Evolutionary conservation across 2,888 invertebrate genomes (phyloP).

Genomic region (Euclidia mi): DNA sequence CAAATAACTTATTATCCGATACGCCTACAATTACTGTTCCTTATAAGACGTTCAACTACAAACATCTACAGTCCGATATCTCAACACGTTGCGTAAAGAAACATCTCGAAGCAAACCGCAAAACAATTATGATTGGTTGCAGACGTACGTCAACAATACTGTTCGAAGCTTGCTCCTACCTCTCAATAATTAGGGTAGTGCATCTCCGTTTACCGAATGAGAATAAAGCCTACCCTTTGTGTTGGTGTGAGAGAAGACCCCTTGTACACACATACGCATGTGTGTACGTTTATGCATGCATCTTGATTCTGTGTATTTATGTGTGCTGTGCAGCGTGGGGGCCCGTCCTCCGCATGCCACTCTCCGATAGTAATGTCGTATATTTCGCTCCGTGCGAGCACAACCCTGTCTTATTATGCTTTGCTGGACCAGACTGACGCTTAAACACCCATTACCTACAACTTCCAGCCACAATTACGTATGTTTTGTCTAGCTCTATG

Average conservation of each 20-base stretch:
- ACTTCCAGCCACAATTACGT: constrained; percentile 8
- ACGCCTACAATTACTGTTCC: too few species aligned
- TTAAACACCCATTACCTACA: constrained; percentile 19
- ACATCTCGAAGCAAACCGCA: constrained; percentile 35
- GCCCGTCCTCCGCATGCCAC: constrained; percentile 76
- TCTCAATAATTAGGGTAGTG: constrained; percentile 91
- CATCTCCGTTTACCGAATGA: constrained; percentile 90
- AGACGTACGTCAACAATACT: constrained; percentile 69
- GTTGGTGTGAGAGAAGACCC: constrained; percentile 67
- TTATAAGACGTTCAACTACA: not conserved
- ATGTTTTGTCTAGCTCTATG: not conserved
- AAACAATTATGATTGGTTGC: constrained; percentile 57
- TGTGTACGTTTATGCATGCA: constrained; percentile 68
- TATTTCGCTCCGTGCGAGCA: constrained; percentile 78
- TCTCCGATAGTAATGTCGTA: constrained; percentile 81
- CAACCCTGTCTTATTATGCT: constrained; percentile 74
- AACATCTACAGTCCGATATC: too few species aligned
- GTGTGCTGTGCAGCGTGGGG: constrained; percentile 64
- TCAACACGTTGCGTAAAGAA: constrained; percentile 8
- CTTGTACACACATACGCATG: constrained; percentile 60
- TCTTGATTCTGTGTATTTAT: constrained; percentile 79
- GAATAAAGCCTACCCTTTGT: constrained; percentile 87
- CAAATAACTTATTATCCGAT: too few species aligned
- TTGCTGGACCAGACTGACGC: constrained; percentile 37
- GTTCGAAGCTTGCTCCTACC: constrained; percentile 69